Evolutionary conservation across 2,797 vertebrate genomes (phyloP).

Genomic region (Phalanger gymnotis): DNA sequence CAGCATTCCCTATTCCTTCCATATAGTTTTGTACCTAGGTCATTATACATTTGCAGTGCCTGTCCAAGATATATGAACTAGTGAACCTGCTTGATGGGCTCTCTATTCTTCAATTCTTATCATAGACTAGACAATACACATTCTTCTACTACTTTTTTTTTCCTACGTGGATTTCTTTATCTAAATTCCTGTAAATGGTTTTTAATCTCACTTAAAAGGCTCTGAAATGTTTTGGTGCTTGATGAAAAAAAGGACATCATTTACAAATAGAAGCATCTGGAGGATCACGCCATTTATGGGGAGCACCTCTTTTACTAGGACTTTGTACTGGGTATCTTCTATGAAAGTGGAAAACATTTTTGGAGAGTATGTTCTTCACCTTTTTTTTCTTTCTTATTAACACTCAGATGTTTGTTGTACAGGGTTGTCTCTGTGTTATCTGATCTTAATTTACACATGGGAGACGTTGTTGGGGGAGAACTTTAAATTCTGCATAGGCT

Average conservation of each 20-base stretch:
- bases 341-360: not conserved
- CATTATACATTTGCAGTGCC: not conserved
- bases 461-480: not conserved
- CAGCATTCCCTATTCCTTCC: not conserved
- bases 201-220: not conserved
- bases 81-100: not conserved
- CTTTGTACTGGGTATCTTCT: not conserved
- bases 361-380: not conserved
- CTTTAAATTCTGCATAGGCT: not conserved
- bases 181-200: not conserved
- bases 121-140: not conserved
- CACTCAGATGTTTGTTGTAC: not conserved
- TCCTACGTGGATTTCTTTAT: not conserved
- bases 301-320: not conserved
- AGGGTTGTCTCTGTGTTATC: not conserved
- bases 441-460: not conserved
- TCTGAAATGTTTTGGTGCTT: not conserved
- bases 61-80: not conserved
- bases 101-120: not conserved
- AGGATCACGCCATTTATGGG: not conserved
- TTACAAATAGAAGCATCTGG: not conserved
- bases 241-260: not conserved
- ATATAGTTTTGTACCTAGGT: not conserved
- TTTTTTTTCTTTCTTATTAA: not conserved
- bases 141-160: not conserved